phyloP scores from a whole-genome alignment of 2,797 vertebrate species.

The Acipenser ruthenus region DNA sequence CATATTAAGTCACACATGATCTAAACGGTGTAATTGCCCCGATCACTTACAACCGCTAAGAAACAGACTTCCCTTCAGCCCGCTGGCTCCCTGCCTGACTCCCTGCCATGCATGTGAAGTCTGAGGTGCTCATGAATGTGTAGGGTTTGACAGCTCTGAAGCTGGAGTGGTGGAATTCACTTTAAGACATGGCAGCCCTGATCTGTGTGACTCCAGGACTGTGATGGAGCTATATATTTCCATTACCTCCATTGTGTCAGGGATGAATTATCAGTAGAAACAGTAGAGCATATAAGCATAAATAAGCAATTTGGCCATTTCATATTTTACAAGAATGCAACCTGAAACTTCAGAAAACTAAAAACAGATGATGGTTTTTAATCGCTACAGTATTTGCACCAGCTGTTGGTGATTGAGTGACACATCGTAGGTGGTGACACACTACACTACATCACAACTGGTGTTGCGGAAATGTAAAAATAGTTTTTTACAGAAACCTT shows the following conservation, averaged over 20 bases:
- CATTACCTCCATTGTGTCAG: not conserved
- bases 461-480: conserved; percentile 6
- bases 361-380: not conserved
- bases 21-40: too few species aligned
- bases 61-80: not conserved
- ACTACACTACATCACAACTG: not conserved
- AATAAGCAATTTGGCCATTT: conserved; percentile 2
- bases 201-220: too few species aligned
- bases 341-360: not conserved
- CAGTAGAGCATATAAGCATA: not conserved
- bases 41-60: not conserved
- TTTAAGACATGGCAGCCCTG: too few species aligned
- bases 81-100: not conserved
- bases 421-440: not conserved
- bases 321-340: not conserved
- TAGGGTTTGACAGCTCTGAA: not conserved
- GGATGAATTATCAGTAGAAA: not conserved
- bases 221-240: too few species aligned
- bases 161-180: too few species aligned
- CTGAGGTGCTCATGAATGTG: not conserved
- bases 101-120: not conserved
- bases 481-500: conserved; percentile 2
- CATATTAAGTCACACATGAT: too few species aligned
- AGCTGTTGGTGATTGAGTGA: not conserved
- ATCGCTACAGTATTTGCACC: not conserved